Percentiles rank a stretch among this genome's conserved stretches.
These are phyloP conservation scores for Muschampia plurimacula DNA, from an alignment of 2,888 invertebrate genomes.

Conservation along the genomic window DNA sequence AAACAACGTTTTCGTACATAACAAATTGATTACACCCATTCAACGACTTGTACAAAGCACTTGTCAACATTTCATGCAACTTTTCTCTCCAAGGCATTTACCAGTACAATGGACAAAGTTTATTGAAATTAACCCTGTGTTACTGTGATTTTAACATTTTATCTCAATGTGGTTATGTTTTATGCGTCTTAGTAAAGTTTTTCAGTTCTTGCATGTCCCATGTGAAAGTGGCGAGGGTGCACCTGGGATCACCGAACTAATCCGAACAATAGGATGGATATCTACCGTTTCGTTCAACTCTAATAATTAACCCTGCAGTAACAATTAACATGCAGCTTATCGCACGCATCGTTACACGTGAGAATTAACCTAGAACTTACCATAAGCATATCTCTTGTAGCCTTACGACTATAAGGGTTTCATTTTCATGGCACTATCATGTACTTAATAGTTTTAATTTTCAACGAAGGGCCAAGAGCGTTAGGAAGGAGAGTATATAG, in stretches of 20 bases:
- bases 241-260: constrained; percentile 9
- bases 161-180: constrained; percentile 2
- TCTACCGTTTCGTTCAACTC: constrained; percentile 5
- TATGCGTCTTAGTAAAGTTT: constrained; percentile 10
- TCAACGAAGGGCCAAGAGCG: background rate
- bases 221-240: background rate
- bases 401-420: background rate
- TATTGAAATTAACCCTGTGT: background rate
- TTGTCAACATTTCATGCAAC: too few relatives aligned
- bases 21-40: too few relatives aligned
- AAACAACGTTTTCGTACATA: too few relatives aligned
- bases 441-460: constrained; percentile 27
- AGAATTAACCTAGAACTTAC: constrained; percentile 19
- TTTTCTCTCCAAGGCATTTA: too few relatives aligned
- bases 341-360: constrained; percentile 32
- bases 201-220: constrained; percentile 24
- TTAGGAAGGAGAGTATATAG: constrained; percentile 13
- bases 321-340: constrained; percentile 7
- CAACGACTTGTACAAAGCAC: too few relatives aligned
- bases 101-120: too few relatives aligned
- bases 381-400: constrained; percentile 2
- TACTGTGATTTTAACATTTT: background rate
- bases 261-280: constrained; percentile 3
- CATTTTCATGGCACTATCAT: constrained; percentile 25
- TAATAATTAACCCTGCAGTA: constrained; percentile 14